Conservation (phyloP, 2,797 vertebrate species). For the Chrysocyon brachyurus region DNA sequence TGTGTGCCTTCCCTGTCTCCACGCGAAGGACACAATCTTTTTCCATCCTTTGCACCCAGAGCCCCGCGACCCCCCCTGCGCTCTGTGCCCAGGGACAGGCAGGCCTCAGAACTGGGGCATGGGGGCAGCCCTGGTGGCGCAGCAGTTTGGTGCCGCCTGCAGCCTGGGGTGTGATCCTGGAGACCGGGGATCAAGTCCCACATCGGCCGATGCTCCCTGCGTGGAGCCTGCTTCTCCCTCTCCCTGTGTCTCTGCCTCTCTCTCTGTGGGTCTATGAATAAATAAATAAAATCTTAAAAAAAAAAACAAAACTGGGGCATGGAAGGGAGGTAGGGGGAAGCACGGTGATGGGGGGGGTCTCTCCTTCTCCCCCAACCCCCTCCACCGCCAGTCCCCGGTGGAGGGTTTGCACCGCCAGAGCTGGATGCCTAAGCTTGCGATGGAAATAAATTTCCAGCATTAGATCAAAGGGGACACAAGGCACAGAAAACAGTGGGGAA, state of each 20-base stretch:
- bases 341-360: accelerated
- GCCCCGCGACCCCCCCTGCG: neutral
- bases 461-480: neutral
- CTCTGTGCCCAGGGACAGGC: too few species aligned
- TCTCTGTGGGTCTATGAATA: too few species aligned
- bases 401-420: neutral
- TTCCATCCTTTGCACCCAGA: neutral
- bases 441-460: conserved; percentile 31
- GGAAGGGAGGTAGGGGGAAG: too few species aligned
- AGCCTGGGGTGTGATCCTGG: too few species aligned
- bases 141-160: too few species aligned
- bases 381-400: neutral
- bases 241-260: too few species aligned
- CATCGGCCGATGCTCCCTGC: too few species aligned
- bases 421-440: neutral
- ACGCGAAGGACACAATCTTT: neutral
- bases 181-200: too few species aligned
- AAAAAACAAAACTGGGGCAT: neutral
- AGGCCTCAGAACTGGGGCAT: neutral
- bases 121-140: too few species aligned
- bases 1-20: neutral
- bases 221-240: too few species aligned
- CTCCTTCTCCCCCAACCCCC: too few species aligned
- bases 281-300: too few species aligned
- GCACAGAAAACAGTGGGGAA: neutral